Percentiles rank a stretch among this genome's conserved stretches.
Conservation (phyloP, 2,797 vertebrate species). For the Lepidocolaptes lacrymiger region DNA sequence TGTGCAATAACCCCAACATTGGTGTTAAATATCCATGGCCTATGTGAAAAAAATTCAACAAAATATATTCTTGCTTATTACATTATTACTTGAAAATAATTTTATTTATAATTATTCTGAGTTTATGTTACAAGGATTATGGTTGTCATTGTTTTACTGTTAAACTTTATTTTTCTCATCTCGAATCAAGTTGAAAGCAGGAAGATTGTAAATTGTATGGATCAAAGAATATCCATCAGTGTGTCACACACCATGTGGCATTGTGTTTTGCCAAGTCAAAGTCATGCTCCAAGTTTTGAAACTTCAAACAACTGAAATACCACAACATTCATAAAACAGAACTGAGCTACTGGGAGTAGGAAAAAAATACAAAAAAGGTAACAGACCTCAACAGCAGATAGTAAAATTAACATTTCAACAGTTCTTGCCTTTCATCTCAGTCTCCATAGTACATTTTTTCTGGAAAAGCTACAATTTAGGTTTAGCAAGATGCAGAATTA, state of each 20-base stretch:
- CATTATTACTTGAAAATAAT: not conserved
- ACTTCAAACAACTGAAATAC: conserved; percentile 97
- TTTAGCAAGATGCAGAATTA: conserved; percentile 92
- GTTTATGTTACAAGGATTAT: not conserved
- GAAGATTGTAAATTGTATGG: conserved; percentile 31
- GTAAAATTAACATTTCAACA: conserved; percentile 99
- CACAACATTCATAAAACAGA: conserved; percentile 96
- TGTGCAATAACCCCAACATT: not conserved
- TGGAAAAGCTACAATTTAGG: conserved; percentile 85
- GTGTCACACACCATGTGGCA: conserved; percentile 79
- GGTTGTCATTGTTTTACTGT: not conserved
- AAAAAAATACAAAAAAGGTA: conserved; percentile 90
- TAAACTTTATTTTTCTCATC: conserved; percentile 14
- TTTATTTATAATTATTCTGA: not conserved
- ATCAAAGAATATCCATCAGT: conserved; percentile 71
- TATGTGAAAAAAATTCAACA: not conserved
- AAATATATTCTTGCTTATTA: not conserved
- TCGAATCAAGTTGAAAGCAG: conserved; percentile 7
- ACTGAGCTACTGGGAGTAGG: conserved; percentile 92
- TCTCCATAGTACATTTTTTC: conserved; percentile 90
- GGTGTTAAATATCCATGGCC: not conserved
- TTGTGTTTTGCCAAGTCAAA: conserved; percentile 87
- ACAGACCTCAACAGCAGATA: conserved; percentile 96
- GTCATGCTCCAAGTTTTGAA: conserved; percentile 83
- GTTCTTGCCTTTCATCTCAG: conserved; percentile 95